Evolutionary conservation across 1,140 invertebrate species (phyloP).

Genomic region (Dryas iulia): DNA sequence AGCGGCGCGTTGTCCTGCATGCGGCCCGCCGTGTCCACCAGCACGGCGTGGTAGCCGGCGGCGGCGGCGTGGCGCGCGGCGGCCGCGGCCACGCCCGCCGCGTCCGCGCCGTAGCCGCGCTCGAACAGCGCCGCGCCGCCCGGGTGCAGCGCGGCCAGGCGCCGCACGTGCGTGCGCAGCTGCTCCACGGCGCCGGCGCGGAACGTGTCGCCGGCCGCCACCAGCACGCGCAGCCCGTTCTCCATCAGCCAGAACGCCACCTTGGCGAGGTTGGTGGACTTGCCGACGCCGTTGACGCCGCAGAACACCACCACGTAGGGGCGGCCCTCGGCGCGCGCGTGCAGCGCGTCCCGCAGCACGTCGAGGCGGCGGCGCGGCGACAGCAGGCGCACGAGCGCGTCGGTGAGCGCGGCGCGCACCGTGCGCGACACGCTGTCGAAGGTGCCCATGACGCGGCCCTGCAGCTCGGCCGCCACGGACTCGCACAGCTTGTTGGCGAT

Average conservation of each 20-base stretch:
- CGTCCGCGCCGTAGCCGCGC: not conserved
- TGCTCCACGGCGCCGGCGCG: constrained; percentile 99
- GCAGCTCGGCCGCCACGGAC: constrained; percentile 94
- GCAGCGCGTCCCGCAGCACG: constrained; percentile 97
- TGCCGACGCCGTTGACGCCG: constrained; percentile 98
- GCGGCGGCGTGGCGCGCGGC: constrained; percentile 72
- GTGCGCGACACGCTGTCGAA: constrained; percentile 94
- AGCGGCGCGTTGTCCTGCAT: constrained; percentile 98
- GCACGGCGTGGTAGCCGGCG: constrained; percentile 91
- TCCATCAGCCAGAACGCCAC: constrained; percentile 99
- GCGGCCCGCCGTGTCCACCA: constrained; percentile 94
- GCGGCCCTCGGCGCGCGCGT: constrained; percentile 89
- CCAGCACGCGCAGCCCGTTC: constrained; percentile 97
- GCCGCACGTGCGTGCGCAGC: constrained; percentile 95
- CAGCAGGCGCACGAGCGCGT: constrained; percentile 94
- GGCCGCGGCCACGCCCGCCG: not conserved
- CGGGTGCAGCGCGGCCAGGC: constrained; percentile 98
- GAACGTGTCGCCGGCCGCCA: constrained; percentile 99
- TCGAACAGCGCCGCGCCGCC: constrained; percentile 86
- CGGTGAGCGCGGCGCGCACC: constrained; percentile 90
- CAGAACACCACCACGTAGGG: constrained; percentile 99
- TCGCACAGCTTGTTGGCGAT: constrained; percentile 97
- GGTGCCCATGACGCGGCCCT: constrained; percentile 93
- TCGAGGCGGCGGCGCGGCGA: constrained; percentile 97
- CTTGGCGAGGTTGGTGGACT: constrained; percentile 99